Evolutionary conservation across 1,140 invertebrate species (phyloP), one percentile per base, ranked within the genome.

Genomic region (Lysiphlebus fabarum): DNA sequence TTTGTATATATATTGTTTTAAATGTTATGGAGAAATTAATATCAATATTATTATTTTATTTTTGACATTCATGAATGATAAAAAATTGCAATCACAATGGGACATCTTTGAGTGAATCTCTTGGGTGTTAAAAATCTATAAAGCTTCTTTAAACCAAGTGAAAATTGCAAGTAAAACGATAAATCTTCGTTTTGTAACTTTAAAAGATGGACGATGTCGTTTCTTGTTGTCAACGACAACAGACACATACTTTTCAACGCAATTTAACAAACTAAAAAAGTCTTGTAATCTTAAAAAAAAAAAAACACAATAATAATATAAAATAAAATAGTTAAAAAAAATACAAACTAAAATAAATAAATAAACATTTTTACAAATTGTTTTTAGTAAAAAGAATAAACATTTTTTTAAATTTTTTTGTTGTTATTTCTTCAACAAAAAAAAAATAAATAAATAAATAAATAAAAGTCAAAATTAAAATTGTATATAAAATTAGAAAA

Each of bases 101-200:
- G 36, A 14, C 17, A 26, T 37, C 34, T 51, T 51, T 51, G 38
- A 51, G 34, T 44, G 54, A 59, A 33, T 40, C 43, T 54, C 40
- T 34, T 6, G 43, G 50, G 45, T n/a, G 11, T 41, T 36, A 34
- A 14, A n/a, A 59, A 53, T 34, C 53, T 40, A 58, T 48, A 59
- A 54, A 44, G 51, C 37, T 37, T 51, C 34, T 54, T 26, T 26
- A 26, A 26, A 51, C 50, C 58, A 44, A 43, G 58, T 59, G 58
- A 59, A 59, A 59, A 59, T 59, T 37, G 33, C 58, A 42, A 54
- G 51, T 14, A 59, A 51, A 59, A 34, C 51, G 42, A 59, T 59
- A 59, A 59, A 59, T 59, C 58, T 59, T 59, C 51, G 58, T 59
- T 59, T 41, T 7, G 10, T 53, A 40, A 50, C 49, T 51, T 59